These are phyloP conservation scores for Rhegmatorhina hoffmannsi DNA, from an alignment of 2,113 vertebrate species.

Conservation along the genomic window DNA sequence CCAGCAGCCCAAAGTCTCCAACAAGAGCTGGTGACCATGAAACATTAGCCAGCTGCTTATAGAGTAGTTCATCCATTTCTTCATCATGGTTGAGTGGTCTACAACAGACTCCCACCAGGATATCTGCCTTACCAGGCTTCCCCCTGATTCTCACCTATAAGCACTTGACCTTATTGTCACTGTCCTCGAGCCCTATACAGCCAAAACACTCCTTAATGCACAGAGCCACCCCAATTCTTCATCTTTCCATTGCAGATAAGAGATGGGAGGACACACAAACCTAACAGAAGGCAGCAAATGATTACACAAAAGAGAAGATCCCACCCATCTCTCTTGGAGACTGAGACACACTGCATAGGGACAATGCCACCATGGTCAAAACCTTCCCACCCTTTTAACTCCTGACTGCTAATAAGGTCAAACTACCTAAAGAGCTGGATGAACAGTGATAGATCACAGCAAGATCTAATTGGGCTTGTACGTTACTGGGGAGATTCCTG, in stretches of 20 bases:
- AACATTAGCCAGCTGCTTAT: background rate
- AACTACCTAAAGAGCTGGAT: background rate
- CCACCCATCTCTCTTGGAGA: constrained; percentile 12
- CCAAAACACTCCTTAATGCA: background rate
- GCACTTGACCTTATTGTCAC: background rate
- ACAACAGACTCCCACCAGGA: background rate
- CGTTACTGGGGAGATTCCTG: background rate
- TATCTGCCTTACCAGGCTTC: background rate
- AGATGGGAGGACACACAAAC: background rate
- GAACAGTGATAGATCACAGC: background rate
- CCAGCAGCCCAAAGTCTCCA: background rate
- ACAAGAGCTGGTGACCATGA: background rate
- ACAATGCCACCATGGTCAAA: background rate
- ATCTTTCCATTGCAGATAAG: background rate
- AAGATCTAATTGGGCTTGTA: background rate
- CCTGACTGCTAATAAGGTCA: background rate
- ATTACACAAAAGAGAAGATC: constrained; percentile 23
- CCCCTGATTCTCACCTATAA: background rate
- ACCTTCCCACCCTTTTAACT: background rate
- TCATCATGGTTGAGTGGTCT: background rate
- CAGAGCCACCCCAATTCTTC: background rate
- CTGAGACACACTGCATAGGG: background rate
- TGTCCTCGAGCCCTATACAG: background rate
- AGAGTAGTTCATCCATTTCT: background rate
- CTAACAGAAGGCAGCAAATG: constrained; percentile 18